These are phyloP conservation scores for Enoplosus armatus DNA, from an alignment of 2,797 vertebrate genomes.

Conservation along the genomic window DNA sequence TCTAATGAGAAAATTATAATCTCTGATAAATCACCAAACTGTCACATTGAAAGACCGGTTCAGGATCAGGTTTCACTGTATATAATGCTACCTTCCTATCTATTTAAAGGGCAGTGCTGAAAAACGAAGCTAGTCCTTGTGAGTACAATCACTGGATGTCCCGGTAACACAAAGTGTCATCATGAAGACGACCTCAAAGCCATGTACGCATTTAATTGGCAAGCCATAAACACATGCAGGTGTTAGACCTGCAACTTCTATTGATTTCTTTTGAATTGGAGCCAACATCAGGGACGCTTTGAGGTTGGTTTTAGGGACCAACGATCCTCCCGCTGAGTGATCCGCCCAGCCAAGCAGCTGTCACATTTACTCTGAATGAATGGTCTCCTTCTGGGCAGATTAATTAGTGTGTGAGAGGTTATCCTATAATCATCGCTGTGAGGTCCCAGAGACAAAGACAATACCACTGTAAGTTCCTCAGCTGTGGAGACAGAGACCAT, in stretches of 20 bases:
- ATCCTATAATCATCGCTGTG: slow-evolving; percentile 72
- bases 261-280: slow-evolving; percentile 49
- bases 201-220: slow-evolving; percentile 49
- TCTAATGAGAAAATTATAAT: slow-evolving; percentile 54
- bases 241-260: slow-evolving; percentile 35
- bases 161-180: slow-evolving; percentile 8
- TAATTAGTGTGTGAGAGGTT: slow-evolving; percentile 76
- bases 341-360: slow-evolving; percentile 63
- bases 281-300: slow-evolving; percentile 57
- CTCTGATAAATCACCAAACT: slow-evolving; percentile 22
- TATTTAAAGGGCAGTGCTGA: slow-evolving; percentile 7
- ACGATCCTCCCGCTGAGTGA: slow-evolving; percentile 48
- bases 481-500: slow-evolving; percentile 53
- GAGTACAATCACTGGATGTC: slow-evolving; percentile 12
- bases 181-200: slow-evolving; percentile 38
- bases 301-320: slow-evolving; percentile 55
- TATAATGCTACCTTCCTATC: slow-evolving; percentile 10
- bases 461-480: slow-evolving; percentile 51
- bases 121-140: slow-evolving; percentile 15
- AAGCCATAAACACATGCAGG: slow-evolving; percentile 47
- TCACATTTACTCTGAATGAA: slow-evolving; percentile 61
- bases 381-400: slow-evolving; percentile 68
- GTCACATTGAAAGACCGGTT: slow-evolving; percentile 36
- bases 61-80: slow-evolving; percentile 34
- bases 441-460: slow-evolving; percentile 65